Evolutionary conservation across 35 echinoderm and acorn worm species (phyloP).

Genomic region (Antedon bifida): DNA sequence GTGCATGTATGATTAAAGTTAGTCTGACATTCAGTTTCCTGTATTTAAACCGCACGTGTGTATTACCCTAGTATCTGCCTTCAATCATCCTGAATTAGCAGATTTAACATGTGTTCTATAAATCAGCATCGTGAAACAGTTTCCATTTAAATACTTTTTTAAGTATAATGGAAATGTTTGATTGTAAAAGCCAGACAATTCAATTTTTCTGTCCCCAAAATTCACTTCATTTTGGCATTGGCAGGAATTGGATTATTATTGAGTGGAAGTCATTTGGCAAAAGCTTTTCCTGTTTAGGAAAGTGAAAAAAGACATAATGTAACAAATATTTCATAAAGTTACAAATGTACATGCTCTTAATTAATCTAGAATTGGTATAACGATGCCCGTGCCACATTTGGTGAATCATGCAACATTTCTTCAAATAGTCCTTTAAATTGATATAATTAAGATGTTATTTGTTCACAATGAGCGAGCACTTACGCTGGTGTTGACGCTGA

Average conservation of each 20-base stretch:
- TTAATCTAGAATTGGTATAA: too few relatives aligned
- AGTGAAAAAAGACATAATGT: too few relatives aligned
- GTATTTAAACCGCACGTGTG: neutral
- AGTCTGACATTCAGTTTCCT: neutral
- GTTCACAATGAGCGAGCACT: too few relatives aligned
- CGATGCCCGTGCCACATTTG: too few relatives aligned
- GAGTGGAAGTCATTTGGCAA: neutral
- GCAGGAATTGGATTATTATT: neutral
- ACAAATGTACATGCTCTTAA: too few relatives aligned
- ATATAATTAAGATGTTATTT: neutral
- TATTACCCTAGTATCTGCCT: neutral
- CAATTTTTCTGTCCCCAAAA: neutral
- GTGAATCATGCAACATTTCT: too few relatives aligned
- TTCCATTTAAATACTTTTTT: neutral
- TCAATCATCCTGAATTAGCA: neutral
- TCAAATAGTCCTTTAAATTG: too few relatives aligned
- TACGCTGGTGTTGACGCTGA: constrained; percentile 98
- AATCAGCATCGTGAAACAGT: neutral
- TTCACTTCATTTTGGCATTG: neutral
- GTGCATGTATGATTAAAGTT: neutral
- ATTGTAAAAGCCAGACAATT: neutral
- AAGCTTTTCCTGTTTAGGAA: neutral
- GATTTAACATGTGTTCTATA: neutral
- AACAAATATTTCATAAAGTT: neutral
- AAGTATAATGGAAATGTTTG: too few relatives aligned